Conservation (phyloP, 2,888 invertebrate species). For the Phrixothrix hirtus region DNA sequence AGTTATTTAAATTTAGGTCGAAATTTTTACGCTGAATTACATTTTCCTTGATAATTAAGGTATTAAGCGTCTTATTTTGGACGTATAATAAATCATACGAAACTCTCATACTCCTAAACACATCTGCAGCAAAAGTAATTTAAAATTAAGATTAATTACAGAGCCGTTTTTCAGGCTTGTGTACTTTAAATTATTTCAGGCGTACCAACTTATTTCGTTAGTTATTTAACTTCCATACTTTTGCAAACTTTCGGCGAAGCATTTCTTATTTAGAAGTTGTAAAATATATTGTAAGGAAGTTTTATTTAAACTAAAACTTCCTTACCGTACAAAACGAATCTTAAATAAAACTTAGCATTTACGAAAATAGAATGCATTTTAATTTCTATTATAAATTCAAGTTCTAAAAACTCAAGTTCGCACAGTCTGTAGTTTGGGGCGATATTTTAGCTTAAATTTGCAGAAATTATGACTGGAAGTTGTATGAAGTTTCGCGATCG, state of each 20-base stretch:
- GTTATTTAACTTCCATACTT: slow-evolving; percentile 40
- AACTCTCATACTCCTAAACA: slow-evolving; percentile 27
- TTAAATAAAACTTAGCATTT: slow-evolving; percentile 3
- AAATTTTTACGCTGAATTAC: slow-evolving; percentile 19
- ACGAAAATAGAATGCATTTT: slow-evolving; percentile 9
- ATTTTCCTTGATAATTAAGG: slow-evolving; percentile 22
- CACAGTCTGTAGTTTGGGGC: slow-evolving; percentile 21
- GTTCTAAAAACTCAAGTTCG: slow-evolving; percentile 21
- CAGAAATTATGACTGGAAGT: slow-evolving; percentile 29
- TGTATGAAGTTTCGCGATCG: slow-evolving; percentile 28
- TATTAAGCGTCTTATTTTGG: slow-evolving; percentile 23
- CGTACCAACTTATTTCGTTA: slow-evolving; percentile 39
- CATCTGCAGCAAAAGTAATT: slow-evolving; percentile 45
- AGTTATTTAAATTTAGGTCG: background rate
- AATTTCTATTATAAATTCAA: slow-evolving; percentile 15
- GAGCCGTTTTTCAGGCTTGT: slow-evolving; percentile 48
- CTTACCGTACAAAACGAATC: slow-evolving; percentile 4
- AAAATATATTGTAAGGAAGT: slow-evolving; percentile 29
- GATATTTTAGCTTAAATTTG: slow-evolving; percentile 28
- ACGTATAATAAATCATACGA: slow-evolving; percentile 31
- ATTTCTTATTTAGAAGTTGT: slow-evolving; percentile 32
- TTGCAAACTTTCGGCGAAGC: slow-evolving; percentile 23
- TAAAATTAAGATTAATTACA: slow-evolving; percentile 55
- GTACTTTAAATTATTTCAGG: slow-evolving; percentile 41
- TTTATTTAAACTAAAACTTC: slow-evolving; percentile 9